Evolutionary conservation across 2,797 vertebrate genomes (phyloP), one percentile per base, ranked within the genome.

Genomic region (Ataeniobius toweri): DNA sequence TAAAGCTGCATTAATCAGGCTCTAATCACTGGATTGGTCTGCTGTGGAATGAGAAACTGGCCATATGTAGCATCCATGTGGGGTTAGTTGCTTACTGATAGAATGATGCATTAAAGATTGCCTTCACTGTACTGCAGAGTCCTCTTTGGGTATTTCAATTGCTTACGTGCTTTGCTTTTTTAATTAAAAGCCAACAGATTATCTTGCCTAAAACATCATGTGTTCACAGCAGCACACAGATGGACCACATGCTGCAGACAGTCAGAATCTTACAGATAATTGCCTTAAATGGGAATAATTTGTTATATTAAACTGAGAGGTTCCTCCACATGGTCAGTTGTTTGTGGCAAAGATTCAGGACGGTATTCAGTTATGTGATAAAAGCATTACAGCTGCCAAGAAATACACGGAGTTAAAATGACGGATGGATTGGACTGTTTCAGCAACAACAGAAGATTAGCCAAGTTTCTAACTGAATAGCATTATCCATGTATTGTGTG

Each of bases 131-230:
- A 12, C 72, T 16, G 48, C 79, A 71, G 83, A 74, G 80, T 77
- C 81, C 81, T 86, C 81, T 88, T 70, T 81, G 53, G 74, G 63
- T 81, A 69, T 84, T 80, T 71, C 77, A 80, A 53, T 73, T 74
- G 81, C 75, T 88, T 46, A 61, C 81, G 81, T 80, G 80, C 72
- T 68, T 83, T 78, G 80, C 78, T 86, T 73, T 89, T 46, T 94
- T 93, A 92, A 93, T 94, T 93, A 93, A 93, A 93, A 85, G 67
- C 82, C 72, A 84, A 74, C 77, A 85, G 89, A 93, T 93, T 88
- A 93, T 91, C 90, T 90, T 83, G 81, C 78, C 82, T 80, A 89
- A 85, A 86, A 81, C 86, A 88, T 92, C 86, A 85, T 89, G 86
- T 81, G 84, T 82, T 79, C 63, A 63, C 46, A 67, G 77, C 71